Evolutionary conservation across 2,888 invertebrate species (phyloP).

Genomic region (Tipula lateralis): DNA sequence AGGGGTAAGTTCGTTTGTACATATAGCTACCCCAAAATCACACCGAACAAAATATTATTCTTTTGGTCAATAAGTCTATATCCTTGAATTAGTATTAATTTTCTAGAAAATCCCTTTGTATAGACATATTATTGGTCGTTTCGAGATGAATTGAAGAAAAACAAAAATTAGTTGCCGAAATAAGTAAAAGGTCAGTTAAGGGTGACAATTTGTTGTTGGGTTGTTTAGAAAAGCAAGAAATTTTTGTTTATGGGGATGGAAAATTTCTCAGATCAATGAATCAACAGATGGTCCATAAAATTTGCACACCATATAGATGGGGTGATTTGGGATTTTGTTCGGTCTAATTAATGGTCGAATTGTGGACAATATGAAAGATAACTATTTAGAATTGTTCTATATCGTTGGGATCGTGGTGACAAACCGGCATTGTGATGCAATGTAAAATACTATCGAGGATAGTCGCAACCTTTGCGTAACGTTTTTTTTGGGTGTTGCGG

Average conservation of each 20-base stretch:
- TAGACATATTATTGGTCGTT: neutral
- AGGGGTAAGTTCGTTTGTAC: neutral
- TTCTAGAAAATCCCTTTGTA: neutral
- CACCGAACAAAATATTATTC: neutral
- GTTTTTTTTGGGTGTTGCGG: no score
- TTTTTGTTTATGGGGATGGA: neutral
- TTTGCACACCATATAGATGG: neutral
- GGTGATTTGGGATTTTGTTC: neutral
- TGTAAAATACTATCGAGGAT: no score
- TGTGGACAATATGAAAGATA: no score
- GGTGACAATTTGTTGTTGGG: neutral
- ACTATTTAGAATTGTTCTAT: no score
- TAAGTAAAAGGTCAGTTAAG: neutral
- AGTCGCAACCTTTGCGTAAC: no score
- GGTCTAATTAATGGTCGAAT: no score
- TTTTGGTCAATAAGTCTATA: neutral
- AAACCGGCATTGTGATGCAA: no score
- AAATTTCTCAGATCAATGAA: neutral
- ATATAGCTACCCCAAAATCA: no score
- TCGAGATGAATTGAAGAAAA: neutral
- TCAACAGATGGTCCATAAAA: neutral
- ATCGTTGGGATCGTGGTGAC: no score
- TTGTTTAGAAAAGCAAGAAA: neutral
- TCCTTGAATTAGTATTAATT: conserved; percentile 9
- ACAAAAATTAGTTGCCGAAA: neutral